phyloP scores from a whole-genome alignment of 2,113 vertebrate genomes.

The Phocoena phocoena region DNA sequence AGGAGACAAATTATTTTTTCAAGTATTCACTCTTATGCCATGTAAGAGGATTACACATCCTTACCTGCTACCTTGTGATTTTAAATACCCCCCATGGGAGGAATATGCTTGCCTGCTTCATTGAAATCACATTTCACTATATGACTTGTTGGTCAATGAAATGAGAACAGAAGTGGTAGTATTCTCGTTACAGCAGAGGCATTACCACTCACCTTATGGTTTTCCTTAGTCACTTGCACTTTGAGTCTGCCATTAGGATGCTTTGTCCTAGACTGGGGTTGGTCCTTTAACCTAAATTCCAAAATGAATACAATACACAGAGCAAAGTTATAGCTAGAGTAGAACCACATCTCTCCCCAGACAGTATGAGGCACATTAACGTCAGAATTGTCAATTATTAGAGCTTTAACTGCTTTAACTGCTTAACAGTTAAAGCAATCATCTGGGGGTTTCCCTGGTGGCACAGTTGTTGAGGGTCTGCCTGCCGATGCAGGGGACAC shows the following conservation, averaged over 20 bases:
- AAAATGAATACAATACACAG: background rate
- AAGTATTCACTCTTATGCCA: background rate
- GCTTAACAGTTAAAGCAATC: background rate
- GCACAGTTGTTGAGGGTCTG: too few relatives aligned
- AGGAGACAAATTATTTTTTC: background rate
- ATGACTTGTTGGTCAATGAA: background rate
- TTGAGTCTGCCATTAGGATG: background rate
- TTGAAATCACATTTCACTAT: background rate
- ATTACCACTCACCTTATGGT: background rate
- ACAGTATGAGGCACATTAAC: background rate
- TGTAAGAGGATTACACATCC: background rate
- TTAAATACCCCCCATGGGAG: background rate
- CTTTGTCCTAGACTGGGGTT: background rate
- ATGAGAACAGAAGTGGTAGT: background rate
- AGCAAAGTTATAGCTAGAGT: background rate
- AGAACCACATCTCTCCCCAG: background rate
- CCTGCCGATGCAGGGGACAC: too few relatives aligned
- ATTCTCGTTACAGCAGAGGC: background rate
- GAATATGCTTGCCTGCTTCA: background rate
- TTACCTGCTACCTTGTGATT: background rate
- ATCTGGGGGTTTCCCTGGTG: background rate
- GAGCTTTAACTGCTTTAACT: too few relatives aligned
- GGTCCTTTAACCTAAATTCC: background rate
- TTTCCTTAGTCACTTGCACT: background rate
- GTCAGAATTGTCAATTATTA: background rate